Conservation (phyloP, 2,113 vertebrate species). For the Atractosteus spatula region DNA sequence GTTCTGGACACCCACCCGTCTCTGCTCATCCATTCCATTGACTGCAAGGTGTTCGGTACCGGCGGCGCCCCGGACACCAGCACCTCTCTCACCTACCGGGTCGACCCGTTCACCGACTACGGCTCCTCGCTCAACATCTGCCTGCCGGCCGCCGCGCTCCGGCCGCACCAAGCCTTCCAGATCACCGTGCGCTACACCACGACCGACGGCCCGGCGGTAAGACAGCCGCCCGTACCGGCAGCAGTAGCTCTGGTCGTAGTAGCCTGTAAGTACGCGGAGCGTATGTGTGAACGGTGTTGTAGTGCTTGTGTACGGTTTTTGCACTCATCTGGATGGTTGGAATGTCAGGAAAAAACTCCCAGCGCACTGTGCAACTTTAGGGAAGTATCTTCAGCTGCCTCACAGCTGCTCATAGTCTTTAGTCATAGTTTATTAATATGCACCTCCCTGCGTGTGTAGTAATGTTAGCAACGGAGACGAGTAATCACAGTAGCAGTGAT, state of each 20-base stretch:
- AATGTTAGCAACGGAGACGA: no score
- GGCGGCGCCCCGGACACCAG: slow-evolving; percentile 37
- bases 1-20: slow-evolving; percentile 84
- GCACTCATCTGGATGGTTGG: no score
- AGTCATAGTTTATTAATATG: no score
- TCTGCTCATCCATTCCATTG: slow-evolving; percentile 73
- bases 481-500: neutral
- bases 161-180: slow-evolving; percentile 73
- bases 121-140: slow-evolving; percentile 82
- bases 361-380: no score
- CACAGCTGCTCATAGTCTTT: no score
- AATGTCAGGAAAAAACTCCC: no score
- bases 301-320: no score
- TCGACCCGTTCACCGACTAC: slow-evolving; percentile 88
- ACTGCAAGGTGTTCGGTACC: slow-evolving; percentile 52
- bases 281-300: no score
- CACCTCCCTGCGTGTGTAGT: no score
- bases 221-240: slow-evolving; percentile 21
- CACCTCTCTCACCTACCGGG: slow-evolving; percentile 64
- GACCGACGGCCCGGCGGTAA: slow-evolving; percentile 87
- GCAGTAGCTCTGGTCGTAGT: no score
- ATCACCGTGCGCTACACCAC: slow-evolving; percentile 84
- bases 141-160: slow-evolving; percentile 63
- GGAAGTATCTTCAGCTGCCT: no score
- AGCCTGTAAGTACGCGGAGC: no score